Conservation (phyloP, 2,888 invertebrate species). For the Schizaphis graminum region DNA sequence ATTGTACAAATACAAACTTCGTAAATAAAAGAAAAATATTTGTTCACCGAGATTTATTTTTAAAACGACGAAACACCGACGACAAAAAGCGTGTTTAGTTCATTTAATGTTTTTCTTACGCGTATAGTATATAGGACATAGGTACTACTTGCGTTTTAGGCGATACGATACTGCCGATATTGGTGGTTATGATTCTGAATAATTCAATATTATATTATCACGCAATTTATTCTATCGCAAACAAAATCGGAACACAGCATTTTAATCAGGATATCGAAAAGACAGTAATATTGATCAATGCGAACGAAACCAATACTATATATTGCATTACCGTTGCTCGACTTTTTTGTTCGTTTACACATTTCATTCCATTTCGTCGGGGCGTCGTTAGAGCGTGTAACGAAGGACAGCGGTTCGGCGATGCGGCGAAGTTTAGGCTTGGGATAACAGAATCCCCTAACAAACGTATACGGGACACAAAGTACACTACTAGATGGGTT, state of each 20-base stretch:
- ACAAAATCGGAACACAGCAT: background rate
- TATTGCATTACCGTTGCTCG: background rate
- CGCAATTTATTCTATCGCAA: background rate
- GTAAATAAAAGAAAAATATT: background rate
- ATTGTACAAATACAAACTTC: background rate
- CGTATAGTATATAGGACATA: background rate
- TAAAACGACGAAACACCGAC: background rate
- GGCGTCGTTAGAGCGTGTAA: background rate
- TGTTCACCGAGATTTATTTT: background rate
- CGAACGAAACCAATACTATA: background rate
- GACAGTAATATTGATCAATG: background rate
- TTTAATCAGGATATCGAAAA: background rate
- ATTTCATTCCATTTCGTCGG: background rate
- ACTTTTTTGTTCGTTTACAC: background rate
- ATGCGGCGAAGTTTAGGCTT: background rate
- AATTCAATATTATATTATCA: background rate
- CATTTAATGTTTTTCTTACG: too few species aligned
- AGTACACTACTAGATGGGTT: background rate
- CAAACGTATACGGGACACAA: background rate
- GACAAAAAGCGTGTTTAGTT: background rate
- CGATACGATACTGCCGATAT: background rate
- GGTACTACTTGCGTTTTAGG: background rate
- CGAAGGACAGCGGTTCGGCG: background rate
- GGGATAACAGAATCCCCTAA: background rate
- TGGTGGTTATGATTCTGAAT: background rate